Evolutionary conservation across 1,140 invertebrate genomes (phyloP).

Genomic region (Olivierus martensii): DNA sequence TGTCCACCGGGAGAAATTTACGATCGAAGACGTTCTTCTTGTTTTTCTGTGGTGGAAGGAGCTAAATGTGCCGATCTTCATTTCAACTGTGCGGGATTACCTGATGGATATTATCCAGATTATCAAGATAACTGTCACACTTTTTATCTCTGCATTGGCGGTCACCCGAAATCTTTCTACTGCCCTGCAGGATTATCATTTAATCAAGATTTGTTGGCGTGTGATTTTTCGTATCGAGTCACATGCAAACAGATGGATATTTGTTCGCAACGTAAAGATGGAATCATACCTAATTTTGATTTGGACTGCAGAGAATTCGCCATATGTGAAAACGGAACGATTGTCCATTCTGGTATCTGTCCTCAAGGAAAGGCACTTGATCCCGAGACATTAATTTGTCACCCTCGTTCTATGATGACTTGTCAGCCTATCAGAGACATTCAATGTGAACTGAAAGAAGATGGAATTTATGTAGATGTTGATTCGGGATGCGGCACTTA

Average conservation of each 20-base stretch:
- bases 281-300: slow-evolving; percentile 32
- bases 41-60: background rate
- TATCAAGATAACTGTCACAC: slow-evolving; percentile 24
- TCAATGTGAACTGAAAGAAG: slow-evolving; percentile 22
- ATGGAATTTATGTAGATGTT: slow-evolving; percentile 39
- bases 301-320: slow-evolving; percentile 41
- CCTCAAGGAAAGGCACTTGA: slow-evolving; percentile 39
- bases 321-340: slow-evolving; percentile 38
- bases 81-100: slow-evolving; percentile 29
- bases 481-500: slow-evolving; percentile 39
- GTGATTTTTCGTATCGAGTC: background rate
- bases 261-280: slow-evolving; percentile 9
- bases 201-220: slow-evolving; percentile 3
- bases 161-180: slow-evolving; percentile 11
- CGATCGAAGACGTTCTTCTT: slow-evolving; percentile 1
- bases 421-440: slow-evolving; percentile 17
- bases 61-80: background rate
- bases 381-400: slow-evolving; percentile 32
- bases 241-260: background rate
- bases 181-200: slow-evolving; percentile 17
- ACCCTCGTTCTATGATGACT: slow-evolving; percentile 21
- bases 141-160: slow-evolving; percentile 13
- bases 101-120: slow-evolving; percentile 30
- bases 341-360: slow-evolving; percentile 39
- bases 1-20: slow-evolving; percentile 28